phyloP scores from a whole-genome alignment of 2,888 invertebrate genomes.

The Eubasilissa splendida region DNA sequence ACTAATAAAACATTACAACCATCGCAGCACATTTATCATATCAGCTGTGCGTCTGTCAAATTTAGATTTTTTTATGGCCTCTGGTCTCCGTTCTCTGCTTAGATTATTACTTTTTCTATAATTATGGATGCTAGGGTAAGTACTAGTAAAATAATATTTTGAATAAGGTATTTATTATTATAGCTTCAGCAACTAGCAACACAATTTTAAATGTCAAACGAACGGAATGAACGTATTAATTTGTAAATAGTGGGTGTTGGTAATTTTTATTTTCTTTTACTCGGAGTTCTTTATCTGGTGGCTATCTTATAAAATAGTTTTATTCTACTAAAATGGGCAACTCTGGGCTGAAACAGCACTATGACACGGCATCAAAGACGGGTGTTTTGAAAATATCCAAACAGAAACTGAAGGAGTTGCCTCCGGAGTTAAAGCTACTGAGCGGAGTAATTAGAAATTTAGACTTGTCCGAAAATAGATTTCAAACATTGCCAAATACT shows the following conservation, averaged over 20 bases:
- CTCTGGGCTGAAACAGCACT: conserved; percentile 89
- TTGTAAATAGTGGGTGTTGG: conserved; percentile 24
- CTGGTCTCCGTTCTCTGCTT: conserved; percentile 7
- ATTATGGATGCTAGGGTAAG: background rate
- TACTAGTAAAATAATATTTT: no score
- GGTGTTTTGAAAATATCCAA: conserved; percentile 92
- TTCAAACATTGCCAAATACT: conserved; percentile 83
- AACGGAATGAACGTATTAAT: background rate
- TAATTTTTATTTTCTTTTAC: conserved; percentile 1
- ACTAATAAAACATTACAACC: conserved; percentile 58
- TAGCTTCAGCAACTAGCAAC: background rate
- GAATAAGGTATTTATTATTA: no score
- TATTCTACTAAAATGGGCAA: conserved; percentile 83
- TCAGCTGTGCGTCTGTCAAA: conserved; percentile 62
- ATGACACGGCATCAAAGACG: conserved; percentile 96
- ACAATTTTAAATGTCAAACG: conserved; percentile 4
- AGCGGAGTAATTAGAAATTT: conserved; percentile 84
- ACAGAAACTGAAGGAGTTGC: conserved; percentile 85
- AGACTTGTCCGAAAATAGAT: conserved; percentile 94
- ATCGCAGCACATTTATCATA: conserved; percentile 59
- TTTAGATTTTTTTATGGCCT: conserved; percentile 32
- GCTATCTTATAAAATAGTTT: background rate
- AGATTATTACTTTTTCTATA: background rate
- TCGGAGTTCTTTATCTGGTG: background rate
- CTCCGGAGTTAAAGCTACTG: conserved; percentile 75